These are phyloP conservation scores for Nothocercus nigrocapillus DNA, from an alignment of 2,113 vertebrate genomes.

Conservation along the genomic window DNA sequence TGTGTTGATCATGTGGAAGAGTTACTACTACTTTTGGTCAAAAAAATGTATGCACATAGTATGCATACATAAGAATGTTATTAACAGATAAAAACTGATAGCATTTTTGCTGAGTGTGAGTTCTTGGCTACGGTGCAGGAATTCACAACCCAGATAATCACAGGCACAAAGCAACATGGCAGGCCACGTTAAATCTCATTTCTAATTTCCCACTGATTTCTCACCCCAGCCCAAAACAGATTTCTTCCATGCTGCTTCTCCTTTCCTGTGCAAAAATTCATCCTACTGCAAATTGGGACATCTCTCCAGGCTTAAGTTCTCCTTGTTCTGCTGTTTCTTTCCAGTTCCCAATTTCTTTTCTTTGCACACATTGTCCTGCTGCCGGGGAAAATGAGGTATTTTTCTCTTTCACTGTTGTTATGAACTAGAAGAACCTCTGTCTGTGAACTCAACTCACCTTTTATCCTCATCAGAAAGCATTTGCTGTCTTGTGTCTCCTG, in stretches of 20 bases:
- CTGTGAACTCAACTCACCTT: background rate
- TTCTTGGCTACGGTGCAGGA: background rate
- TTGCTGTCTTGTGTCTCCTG: background rate
- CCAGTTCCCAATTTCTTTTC: background rate
- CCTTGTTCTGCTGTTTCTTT: background rate
- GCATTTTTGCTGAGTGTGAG: background rate
- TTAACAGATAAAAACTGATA: background rate
- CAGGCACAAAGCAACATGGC: background rate
- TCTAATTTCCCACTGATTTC: background rate
- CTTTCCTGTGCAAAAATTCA: background rate
- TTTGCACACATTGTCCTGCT: background rate
- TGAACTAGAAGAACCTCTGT: background rate
- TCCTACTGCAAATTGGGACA: background rate
- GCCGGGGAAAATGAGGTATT: background rate
- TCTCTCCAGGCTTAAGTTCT: background rate
- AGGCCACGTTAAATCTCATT: background rate
- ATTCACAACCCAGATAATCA: background rate
- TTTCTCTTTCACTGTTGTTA: background rate
- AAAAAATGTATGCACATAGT: background rate
- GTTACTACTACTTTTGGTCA: background rate
- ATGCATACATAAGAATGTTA: background rate
- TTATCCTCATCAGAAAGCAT: background rate
- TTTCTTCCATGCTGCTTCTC: background rate
- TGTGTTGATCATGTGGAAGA: background rate
- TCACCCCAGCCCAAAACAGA: background rate